Conservation (phyloP, 2,113 vertebrate species). For the Cygnus buccinator region DNA sequence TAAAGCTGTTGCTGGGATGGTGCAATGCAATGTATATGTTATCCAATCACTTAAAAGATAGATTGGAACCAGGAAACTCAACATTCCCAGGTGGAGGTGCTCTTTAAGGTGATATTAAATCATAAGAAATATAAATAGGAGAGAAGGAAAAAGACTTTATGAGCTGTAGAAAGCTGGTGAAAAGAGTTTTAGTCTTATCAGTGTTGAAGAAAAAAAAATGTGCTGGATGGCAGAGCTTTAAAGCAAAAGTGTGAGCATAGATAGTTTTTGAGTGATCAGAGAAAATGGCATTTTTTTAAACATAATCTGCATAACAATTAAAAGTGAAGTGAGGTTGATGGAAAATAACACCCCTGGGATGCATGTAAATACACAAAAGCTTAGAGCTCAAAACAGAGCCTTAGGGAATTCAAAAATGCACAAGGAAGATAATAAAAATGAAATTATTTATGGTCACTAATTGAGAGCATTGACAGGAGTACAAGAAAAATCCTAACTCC, state of each 20-base stretch:
- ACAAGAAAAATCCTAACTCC: background rate
- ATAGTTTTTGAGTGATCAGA: slow-evolving; percentile 20
- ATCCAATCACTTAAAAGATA: background rate
- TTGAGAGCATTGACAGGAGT: background rate
- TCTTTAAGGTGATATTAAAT: background rate
- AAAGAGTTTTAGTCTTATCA: background rate
- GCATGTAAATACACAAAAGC: slow-evolving; percentile 31
- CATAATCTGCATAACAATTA: slow-evolving; percentile 25
- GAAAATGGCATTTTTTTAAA: background rate
- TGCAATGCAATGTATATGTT: background rate
- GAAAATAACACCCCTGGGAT: slow-evolving; percentile 41
- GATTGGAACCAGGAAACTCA: background rate
- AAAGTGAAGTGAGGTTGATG: background rate
- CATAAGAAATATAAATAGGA: background rate
- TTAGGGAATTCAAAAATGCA: slow-evolving; percentile 39
- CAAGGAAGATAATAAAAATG: slow-evolving; percentile 50
- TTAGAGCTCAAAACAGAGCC: slow-evolving; percentile 48
- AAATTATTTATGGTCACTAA: slow-evolving; percentile 64
- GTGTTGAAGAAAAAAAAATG: background rate
- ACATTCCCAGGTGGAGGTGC: background rate
- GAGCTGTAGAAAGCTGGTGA: background rate
- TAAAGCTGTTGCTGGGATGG: background rate
- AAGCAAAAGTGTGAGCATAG: slow-evolving; percentile 5
- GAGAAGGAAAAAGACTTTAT: background rate
- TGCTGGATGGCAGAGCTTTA: slow-evolving; percentile 19